Percentiles rank a stretch among this genome's conserved stretches.
Conservation (phyloP, 2,888 invertebrate genomes). For the Bhutanitis thaidina region DNA sequence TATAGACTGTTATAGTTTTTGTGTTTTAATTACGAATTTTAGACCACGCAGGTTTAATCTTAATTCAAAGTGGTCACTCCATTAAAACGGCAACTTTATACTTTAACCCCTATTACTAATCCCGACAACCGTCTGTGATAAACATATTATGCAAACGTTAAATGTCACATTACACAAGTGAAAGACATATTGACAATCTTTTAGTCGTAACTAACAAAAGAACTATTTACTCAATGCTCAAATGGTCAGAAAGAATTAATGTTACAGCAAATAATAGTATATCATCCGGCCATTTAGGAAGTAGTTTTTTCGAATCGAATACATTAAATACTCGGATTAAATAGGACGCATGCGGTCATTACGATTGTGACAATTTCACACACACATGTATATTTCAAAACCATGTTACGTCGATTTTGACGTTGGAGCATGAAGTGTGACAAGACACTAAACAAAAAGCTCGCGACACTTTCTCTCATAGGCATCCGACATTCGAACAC, state of each 20-base stretch:
- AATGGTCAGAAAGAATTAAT: conserved; percentile 14
- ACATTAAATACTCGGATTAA: conserved; percentile 13
- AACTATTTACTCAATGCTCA: conserved; percentile 10
- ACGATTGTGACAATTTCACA: conserved; percentile 21
- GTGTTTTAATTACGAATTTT: no score
- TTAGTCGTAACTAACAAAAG: conserved; percentile 18
- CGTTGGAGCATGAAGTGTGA: conserved; percentile 28
- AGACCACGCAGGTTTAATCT: no score
- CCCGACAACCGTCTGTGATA: not conserved
- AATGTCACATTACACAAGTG: conserved; percentile 9
- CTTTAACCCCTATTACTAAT: not conserved
- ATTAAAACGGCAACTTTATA: no score
- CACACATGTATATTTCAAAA: conserved; percentile 10
- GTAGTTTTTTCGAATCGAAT: conserved; percentile 32
- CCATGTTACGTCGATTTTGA: conserved; percentile 20
- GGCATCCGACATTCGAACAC: conserved; percentile 28
- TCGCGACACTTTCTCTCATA: conserved; percentile 37
- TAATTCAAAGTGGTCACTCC: no score
- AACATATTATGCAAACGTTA: conserved; percentile 10
- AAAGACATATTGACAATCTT: conserved; percentile 4
- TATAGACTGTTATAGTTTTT: no score
- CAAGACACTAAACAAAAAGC: conserved; percentile 34
- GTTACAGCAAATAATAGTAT: conserved; percentile 9
- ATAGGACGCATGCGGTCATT: conserved; percentile 8
- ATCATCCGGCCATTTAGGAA: conserved; percentile 6